Conservation (phyloP, 1,140 invertebrate species). For the Forficula auricularia region DNA sequence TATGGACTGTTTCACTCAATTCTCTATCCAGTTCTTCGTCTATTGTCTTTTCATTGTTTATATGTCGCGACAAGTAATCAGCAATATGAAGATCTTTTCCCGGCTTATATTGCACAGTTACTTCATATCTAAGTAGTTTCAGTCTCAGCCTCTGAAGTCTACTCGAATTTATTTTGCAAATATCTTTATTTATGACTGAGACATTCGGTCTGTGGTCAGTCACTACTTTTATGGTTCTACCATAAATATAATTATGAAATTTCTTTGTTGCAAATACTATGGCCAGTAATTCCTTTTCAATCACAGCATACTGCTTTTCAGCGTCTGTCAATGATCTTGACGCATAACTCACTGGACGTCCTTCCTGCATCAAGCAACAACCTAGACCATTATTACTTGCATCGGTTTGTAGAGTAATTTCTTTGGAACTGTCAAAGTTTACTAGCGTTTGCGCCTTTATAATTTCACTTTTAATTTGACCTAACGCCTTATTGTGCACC, state of each 20-base stretch:
- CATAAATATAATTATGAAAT: conserved; percentile 17
- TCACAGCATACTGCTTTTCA: conserved; percentile 16
- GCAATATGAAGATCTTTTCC: conserved; percentile 27
- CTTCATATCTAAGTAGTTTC: conserved; percentile 20
- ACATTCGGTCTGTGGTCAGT: conserved; percentile 18
- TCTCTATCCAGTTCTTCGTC: conserved; percentile 1
- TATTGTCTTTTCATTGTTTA: conserved; percentile 7
- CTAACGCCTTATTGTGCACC: conserved; percentile 14
- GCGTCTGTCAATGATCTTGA: conserved; percentile 15
- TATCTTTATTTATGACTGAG: conserved; percentile 21
- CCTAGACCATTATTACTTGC: conserved; percentile 12
- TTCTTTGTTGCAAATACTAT: conserved; percentile 16
- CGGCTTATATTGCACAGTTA: conserved; percentile 21
- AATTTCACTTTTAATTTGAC: conserved; percentile 17
- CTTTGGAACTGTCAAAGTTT: conserved; percentile 16
- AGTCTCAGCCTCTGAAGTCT: conserved; percentile 26
- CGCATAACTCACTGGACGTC: conserved; percentile 22
- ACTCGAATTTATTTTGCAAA: conserved; percentile 20
- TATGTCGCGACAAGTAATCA: conserved; percentile 25
- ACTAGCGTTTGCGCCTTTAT: conserved; percentile 14
- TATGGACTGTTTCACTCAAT: not conserved
- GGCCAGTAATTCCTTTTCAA: conserved; percentile 15
- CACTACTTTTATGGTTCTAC: conserved; percentile 8
- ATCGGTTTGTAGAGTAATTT: conserved; percentile 13
- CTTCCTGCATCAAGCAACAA: conserved; percentile 13